Evolutionary conservation across 1,140 invertebrate species (phyloP), one percentile per base, ranked within the genome.

Genomic region (Cheumatopsyche charites): DNA sequence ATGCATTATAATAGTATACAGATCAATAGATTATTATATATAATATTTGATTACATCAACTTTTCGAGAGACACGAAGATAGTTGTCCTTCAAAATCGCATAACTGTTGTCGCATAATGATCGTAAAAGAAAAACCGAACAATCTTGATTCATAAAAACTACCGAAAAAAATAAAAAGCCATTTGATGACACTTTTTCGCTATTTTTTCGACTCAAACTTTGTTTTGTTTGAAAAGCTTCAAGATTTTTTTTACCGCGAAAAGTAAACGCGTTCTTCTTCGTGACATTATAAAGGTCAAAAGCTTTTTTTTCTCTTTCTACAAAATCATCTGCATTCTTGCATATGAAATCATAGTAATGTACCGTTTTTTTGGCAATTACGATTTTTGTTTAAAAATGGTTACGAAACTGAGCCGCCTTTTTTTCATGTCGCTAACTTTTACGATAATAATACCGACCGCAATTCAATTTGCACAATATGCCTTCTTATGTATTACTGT

Each of bases 381-480:
- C 55, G 13, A 58, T 58, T 55, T 58, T 25, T 9, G 29, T 4
- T 4, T 4, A 19, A 58, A 17, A 23, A 58, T 19, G 55, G 23
- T 58, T 58, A 23, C 55, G 55, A 58, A 58, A 58, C 25, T 58
- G 55, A 58, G 23, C 17, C 55, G 23, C 17, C 13, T 15, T 17
- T 25, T 58, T 26, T 58, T 25, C 25, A 5, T 58, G 12, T 23
- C 21, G 55, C 55, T 6, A 1, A 52, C 19, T 52, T 12, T 21
- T 58, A 58, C 55, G 9, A 23, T 23, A 25, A 25, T 58, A 19
- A 58, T 23, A 11, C 25, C 4, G n/a, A 58, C 55, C 55, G 19
- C 23, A 58, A 58, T 58, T 58, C 13, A 58, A 25, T 58, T 58
- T 58, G 55, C 55, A 58, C 55, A 58, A 58, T 26, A 58, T 36